Percentiles rank a stretch among this genome's conserved stretches.
Evolutionary conservation across 1,140 invertebrate species (phyloP).

Genomic region (Drosophila nigrodunni): DNA sequence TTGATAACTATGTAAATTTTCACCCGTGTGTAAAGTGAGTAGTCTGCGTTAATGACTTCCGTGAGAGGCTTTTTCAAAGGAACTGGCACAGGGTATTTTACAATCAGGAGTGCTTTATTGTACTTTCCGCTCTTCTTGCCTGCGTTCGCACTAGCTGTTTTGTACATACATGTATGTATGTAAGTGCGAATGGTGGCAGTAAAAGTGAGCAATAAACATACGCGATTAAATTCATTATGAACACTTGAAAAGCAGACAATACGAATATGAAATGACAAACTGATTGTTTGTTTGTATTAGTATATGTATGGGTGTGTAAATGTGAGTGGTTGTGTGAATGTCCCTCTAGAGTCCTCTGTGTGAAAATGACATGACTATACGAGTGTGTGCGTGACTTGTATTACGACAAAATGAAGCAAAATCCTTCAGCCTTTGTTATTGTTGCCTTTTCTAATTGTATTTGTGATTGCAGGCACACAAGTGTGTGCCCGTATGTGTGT

Average conservation of each 20-base stretch:
- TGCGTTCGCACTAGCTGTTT: neutral
- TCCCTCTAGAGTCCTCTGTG: slow-evolving; percentile 25
- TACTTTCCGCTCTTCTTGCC: too few species aligned
- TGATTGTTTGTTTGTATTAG: slow-evolving; percentile 51
- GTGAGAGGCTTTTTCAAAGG: too few species aligned
- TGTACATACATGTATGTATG: slow-evolving; percentile 1
- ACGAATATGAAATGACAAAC: slow-evolving; percentile 72
- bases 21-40: too few species aligned
- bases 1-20: too few species aligned
- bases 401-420: slow-evolving; percentile 42
- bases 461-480: slow-evolving; percentile 25
- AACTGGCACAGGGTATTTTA: too few species aligned
- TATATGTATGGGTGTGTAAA: slow-evolving; percentile 24
- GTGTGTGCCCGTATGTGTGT: neutral
- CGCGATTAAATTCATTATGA: slow-evolving; percentile 82
- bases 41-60: too few species aligned
- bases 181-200: slow-evolving; percentile 6
- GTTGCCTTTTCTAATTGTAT: slow-evolving; percentile 51
- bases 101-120: too few species aligned
- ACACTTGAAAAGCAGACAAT: slow-evolving; percentile 77
- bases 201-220: slow-evolving; percentile 82
- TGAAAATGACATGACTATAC: slow-evolving; percentile 18
- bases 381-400: slow-evolving; percentile 37
- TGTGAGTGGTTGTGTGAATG: slow-evolving; percentile 35
- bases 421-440: slow-evolving; percentile 42